Base-by-base conservation (phyloP, 1,140 invertebrate species). In the Nasonia giraulti region DNA sequence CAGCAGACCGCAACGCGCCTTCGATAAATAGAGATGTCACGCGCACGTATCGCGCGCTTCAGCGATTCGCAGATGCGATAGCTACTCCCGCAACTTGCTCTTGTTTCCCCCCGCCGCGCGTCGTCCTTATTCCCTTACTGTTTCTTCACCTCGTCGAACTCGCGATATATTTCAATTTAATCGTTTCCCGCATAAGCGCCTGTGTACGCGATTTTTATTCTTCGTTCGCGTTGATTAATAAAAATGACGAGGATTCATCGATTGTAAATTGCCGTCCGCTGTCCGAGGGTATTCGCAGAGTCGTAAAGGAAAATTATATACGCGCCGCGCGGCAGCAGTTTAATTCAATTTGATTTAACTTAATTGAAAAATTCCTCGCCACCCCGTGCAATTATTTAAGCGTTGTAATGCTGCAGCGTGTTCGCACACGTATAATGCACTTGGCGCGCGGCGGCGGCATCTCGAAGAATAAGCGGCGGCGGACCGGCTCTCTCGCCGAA, bases 21-120 rank as follows among this genome's bases (percentile, higher is more conserved):
- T 83, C 62, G 82, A 85, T 73, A 86, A 87, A 88, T 87, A 84
- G 80, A 87, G 83, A 87, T 79, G 76, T 88, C 85, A 84, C 74
- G 20, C 44, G 50, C 44, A 20, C 82, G 85, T 86, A 86, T 89
- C 86, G 68, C 84, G 83, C 73, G 83, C 73, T 84, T 79, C 69
- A 50, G 20, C 76, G 84, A 82, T 87, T 79, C 69, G 44, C 40
- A 37, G 7, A 74, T 76, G 73, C 81, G 84, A 83, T 86, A 85
- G 27, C 27, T 82, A 40, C 20, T 74, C 27, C n/a, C 47, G 31
- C 17, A 40, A 37, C 11, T n/a, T 17, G 27, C 55, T 80, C 55
- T 17, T 66, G 14, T 31, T 80, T 37, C 55, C 6, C 14, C 14
- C 62, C 20, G 33, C 20, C 10, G 3, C 23, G 7, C 40, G 69